Conservation (phyloP, 2,888 invertebrate species). For the Diarsia rubi region DNA sequence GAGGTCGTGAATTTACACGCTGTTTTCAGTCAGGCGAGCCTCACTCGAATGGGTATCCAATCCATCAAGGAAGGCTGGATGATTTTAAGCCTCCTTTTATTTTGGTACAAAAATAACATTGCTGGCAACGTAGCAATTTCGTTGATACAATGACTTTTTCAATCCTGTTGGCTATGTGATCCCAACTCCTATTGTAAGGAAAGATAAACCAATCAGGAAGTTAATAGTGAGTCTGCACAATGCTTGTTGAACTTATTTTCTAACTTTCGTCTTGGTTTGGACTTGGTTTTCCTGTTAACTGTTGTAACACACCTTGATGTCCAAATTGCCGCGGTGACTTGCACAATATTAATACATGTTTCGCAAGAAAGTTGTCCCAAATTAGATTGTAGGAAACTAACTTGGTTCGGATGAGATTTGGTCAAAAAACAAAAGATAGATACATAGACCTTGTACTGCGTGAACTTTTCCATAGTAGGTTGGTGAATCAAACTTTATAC, state of each 20-base stretch:
- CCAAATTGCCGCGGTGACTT: conserved; percentile 1
- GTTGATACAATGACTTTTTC: not conserved
- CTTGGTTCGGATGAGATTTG: not conserved
- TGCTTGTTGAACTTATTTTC: conserved; percentile 1
- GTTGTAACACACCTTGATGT: not conserved
- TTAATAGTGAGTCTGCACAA: not conserved
- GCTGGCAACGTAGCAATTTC: not conserved
- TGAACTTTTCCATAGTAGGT: not conserved
- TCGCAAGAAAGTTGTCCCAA: not conserved
- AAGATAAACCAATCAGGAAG: conserved; percentile 12
- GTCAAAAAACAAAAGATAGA: not conserved
- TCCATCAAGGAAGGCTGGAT: conserved; percentile 36
- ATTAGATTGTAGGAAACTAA: not conserved
- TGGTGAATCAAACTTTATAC: not conserved
- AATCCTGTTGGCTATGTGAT: not conserved
- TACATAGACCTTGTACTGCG: not conserved
- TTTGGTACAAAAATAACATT: conserved; percentile 22
- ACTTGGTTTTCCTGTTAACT: conserved; percentile 8
- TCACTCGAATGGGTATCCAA: conserved; percentile 47
- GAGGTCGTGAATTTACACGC: conserved; percentile 37
- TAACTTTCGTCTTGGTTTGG: not conserved
- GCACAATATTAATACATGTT: not conserved
- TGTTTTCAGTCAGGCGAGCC: conserved; percentile 40
- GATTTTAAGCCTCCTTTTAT: conserved; percentile 36
- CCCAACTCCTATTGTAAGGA: not conserved